Evolutionary conservation across 2,888 invertebrate genomes (phyloP).

Genomic region (Drosophila recens): DNA sequence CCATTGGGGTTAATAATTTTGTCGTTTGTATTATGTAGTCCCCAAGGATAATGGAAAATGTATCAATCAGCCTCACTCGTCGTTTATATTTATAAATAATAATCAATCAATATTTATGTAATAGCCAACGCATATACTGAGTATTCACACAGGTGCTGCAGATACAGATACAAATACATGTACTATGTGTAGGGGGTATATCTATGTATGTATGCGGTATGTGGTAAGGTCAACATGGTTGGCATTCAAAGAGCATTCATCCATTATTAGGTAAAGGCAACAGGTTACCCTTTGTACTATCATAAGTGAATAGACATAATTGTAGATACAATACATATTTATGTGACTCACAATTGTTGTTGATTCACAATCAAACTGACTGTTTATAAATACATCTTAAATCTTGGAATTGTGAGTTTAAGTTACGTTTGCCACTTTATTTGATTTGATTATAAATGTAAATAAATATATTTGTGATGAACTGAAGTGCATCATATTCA

Average conservation of each 20-base stretch:
- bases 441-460: background rate
- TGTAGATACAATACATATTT: constrained; percentile 6
- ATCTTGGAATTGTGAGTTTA: constrained; percentile 16
- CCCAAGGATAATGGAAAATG: constrained; percentile 55
- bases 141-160: background rate
- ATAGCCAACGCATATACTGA: constrained; percentile 4
- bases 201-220: background rate
- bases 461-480: constrained; percentile 4
- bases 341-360: constrained; percentile 44
- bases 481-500: constrained; percentile 17
- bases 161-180: background rate
- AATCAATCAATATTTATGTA: constrained; percentile 65
- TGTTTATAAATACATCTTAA: constrained; percentile 16
- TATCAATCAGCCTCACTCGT: constrained; percentile 52
- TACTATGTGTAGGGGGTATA: background rate
- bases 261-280: constrained; percentile 45
- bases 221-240: constrained; percentile 18
- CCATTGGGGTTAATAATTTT: constrained; percentile 46
- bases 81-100: constrained; percentile 61
- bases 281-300: constrained; percentile 46
- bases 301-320: constrained; percentile 7
- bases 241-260: constrained; percentile 20
- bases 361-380: constrained; percentile 28
- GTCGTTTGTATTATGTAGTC: constrained; percentile 46
- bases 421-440: constrained; percentile 6